Evolutionary conservation across 2,888 invertebrate species (phyloP), one percentile per base, ranked within the genome.

Genomic region (Euspilapteryx auroguttella): DNA sequence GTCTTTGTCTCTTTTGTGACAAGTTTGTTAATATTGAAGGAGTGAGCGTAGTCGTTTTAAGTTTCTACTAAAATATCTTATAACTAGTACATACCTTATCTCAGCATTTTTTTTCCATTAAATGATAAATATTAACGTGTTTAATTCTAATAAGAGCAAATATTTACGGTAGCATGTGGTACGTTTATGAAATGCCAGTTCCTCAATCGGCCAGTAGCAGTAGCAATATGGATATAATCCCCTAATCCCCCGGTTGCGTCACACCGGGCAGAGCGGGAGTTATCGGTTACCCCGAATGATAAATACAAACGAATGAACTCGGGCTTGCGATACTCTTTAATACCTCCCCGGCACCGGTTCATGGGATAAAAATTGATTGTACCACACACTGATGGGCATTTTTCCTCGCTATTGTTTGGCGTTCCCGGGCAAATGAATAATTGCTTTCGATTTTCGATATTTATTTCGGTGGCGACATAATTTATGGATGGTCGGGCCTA

Each of bases 201-300:
- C n/a, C n/a, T n/a, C n/a, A n/a, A n/a, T n/a, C n/a, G n/a, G n/a
- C n/a, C n/a, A n/a, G n/a, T n/a, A n/a, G n/a, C n/a, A n/a, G n/a
- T n/a, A n/a, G n/a, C n/a, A n/a, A n/a, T n/a, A n/a, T n/a, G n/a
- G n/a, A n/a, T n/a, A n/a, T n/a, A n/a, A n/a, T n/a, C 71, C 55
- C 64, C 64, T 71, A 69, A 68, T 71, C 68, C 64, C 64, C 65
- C 59, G 64, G 65, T 63, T 68, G 69, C 68, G 68, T 65, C 69
- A 68, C 57, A 49, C 57, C 48, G 49, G 55, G 57, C 59, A 59
- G 62, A 68, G 64, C 64, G 66, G 61, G 66, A 63, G 62, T 64
- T 69, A 71, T 71, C 68, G 66, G 10, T 15, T 58, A 55, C 49
- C 55, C 53, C 57, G 51, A 40, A 57, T 59, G 65, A 69, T 65